These are phyloP conservation scores for Capra hircus DNA, from an alignment of 2,113 vertebrate species.

Conservation along the genomic window DNA sequence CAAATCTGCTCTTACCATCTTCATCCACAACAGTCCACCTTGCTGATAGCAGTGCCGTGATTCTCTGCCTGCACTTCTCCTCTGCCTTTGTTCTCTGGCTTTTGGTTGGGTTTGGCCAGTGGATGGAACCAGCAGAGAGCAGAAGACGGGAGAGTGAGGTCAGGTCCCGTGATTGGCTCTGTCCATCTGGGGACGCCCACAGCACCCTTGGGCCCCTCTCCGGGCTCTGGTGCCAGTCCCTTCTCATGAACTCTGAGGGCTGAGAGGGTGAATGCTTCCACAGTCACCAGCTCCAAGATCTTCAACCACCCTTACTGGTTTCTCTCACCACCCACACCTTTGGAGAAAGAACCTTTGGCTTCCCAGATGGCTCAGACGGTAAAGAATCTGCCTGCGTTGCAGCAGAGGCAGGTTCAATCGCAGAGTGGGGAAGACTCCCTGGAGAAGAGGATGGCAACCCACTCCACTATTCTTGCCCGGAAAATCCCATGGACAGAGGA, in stretches of 20 bases:
- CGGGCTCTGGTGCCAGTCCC: neutral
- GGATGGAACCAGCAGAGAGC: neutral
- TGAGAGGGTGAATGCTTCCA: too few relatives aligned
- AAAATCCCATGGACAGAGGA: neutral
- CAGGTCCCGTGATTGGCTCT: neutral
- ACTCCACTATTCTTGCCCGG: neutral
- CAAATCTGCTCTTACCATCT: neutral
- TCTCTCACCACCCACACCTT: neutral
- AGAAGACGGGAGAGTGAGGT: neutral
- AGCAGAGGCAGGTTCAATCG: neutral
- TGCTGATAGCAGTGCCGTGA: neutral
- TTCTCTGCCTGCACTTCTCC: neutral
- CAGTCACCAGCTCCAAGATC: neutral
- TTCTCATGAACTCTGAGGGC: neutral
- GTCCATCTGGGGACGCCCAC: neutral
- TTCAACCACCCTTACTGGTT: neutral
- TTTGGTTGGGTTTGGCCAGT: neutral
- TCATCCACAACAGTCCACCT: too few relatives aligned
- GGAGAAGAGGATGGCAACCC: neutral
- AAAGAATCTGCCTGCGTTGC: neutral
- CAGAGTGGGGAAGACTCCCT: neutral
- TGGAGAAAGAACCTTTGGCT: neutral
- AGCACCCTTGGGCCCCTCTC: neutral
- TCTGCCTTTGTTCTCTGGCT: neutral
- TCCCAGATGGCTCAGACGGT: neutral